Conservation (phyloP, 1,140 invertebrate genomes). For the Drosophila persimilis region DNA sequence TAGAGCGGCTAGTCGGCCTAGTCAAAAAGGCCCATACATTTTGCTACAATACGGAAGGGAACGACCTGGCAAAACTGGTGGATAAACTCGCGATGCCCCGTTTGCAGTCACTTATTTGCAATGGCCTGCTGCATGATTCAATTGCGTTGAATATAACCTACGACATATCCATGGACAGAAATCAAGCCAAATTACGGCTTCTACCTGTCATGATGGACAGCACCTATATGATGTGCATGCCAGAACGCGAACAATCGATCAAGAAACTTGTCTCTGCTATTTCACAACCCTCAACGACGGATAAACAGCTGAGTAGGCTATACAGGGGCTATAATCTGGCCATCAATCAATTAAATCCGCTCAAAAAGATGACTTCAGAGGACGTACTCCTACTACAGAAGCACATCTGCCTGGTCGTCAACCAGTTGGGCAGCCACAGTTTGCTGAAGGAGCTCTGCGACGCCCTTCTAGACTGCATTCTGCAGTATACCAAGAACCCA, state of each 20-base stretch:
- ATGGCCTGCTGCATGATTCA: conserved; percentile 38
- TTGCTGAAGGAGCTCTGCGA: conserved; percentile 47
- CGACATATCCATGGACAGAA: not conserved
- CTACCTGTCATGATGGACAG: conserved; percentile 48
- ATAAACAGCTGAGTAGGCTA: conserved; percentile 12
- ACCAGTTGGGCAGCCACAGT: conserved; percentile 47
- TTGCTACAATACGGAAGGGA: conserved; percentile 7
- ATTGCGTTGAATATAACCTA: conserved; percentile 6
- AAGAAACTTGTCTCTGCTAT: not conserved
- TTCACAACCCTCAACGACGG: not conserved
- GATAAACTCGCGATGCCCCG: conserved; percentile 38
- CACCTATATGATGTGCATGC: conserved; percentile 21
- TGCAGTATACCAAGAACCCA: conserved; percentile 24
- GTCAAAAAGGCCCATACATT: conserved; percentile 11
- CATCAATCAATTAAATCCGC: conserved; percentile 19
- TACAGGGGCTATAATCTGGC: conserved; percentile 35
- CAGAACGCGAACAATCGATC: conserved; percentile 14
- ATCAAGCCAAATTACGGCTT: not conserved
- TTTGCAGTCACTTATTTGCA: conserved; percentile 46
- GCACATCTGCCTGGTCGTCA: conserved; percentile 43
- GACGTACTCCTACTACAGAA: conserved; percentile 23
- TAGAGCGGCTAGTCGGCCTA: conserved; percentile 1
- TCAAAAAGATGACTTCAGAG: not conserved
- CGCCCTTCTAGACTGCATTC: conserved; percentile 47
- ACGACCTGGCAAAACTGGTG: conserved; percentile 2